These are phyloP conservation scores for Phthorimaea operculella DNA, from an alignment of 1,140 invertebrate species.

Conservation along the genomic window DNA sequence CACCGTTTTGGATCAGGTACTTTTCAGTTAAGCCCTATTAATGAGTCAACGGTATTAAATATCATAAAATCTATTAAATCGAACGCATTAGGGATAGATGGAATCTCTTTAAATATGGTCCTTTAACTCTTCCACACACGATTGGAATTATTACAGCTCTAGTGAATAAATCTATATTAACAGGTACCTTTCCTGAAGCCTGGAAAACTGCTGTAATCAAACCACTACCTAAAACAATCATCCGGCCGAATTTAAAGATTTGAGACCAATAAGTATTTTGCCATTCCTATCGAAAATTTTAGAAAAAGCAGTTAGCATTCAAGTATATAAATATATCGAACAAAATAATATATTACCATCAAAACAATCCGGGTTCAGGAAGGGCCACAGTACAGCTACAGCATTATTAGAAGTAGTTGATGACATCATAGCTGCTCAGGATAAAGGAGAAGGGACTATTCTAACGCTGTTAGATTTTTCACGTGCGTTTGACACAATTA, in stretches of 20 bases:
- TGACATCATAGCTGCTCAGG: not conserved
- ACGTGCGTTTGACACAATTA: not conserved
- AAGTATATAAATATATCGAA: not conserved
- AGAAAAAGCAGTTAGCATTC: not conserved
- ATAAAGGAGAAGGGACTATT: not conserved
- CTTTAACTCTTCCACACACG: not conserved
- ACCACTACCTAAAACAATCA: not conserved
- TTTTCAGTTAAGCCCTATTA: not conserved
- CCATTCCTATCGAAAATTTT: not conserved
- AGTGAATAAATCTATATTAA: not conserved
- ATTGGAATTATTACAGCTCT: not conserved
- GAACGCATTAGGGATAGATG: not conserved
- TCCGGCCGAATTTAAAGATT: conserved; percentile 3
- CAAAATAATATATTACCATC: not conserved
- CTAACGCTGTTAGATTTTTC: not conserved
- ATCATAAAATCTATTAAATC: not conserved
- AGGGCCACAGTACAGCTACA: not conserved
- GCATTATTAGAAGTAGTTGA: not conserved
- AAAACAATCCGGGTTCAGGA: not conserved
- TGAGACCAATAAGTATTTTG: not conserved
- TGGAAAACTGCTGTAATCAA: conserved; percentile 1
- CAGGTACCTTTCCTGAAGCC: not conserved
- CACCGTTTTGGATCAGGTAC: not conserved
- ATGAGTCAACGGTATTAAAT: not conserved
- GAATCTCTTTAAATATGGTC: conserved; percentile 2